phyloP scores from a whole-genome alignment of 2,888 invertebrate genomes.

The Erpobdella octoculata region DNA sequence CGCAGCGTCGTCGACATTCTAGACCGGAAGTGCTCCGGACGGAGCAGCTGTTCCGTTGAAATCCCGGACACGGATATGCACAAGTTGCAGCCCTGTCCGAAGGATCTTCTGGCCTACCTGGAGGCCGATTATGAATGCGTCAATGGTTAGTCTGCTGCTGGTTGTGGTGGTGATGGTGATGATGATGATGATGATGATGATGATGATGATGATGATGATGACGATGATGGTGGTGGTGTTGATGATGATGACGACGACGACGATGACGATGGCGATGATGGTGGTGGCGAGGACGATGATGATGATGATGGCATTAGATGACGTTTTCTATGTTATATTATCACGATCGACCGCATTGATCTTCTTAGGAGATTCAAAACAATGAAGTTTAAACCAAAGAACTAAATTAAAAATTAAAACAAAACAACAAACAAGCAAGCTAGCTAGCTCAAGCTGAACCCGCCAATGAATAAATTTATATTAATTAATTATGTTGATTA shows the following conservation, averaged over 20 bases:
- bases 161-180: background rate
- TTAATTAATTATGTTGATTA: too few species aligned
- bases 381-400: too few species aligned
- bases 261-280: background rate
- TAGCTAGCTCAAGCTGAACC: too few species aligned
- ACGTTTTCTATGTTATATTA: too few species aligned
- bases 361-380: too few species aligned
- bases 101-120: conserved; percentile 34
- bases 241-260: background rate
- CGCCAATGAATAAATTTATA: too few species aligned
- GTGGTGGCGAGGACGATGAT: background rate
- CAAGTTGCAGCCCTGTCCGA: conserved; percentile 34
- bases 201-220: conserved; percentile 7
- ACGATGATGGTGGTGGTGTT: background rate
- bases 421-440: too few species aligned
- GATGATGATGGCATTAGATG: background rate
- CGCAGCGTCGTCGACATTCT: conserved; percentile 33
- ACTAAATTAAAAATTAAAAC: too few species aligned
- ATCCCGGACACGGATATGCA: conserved; percentile 32
- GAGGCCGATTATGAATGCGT: conserved; percentile 33
- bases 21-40: conserved; percentile 33
- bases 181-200: background rate
- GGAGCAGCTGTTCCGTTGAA: conserved; percentile 26
- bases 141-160: conserved; percentile 26
- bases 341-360: too few species aligned